These are phyloP conservation scores for Chitala chitala DNA, from an alignment of 2,113 vertebrate genomes.

Conservation along the genomic window DNA sequence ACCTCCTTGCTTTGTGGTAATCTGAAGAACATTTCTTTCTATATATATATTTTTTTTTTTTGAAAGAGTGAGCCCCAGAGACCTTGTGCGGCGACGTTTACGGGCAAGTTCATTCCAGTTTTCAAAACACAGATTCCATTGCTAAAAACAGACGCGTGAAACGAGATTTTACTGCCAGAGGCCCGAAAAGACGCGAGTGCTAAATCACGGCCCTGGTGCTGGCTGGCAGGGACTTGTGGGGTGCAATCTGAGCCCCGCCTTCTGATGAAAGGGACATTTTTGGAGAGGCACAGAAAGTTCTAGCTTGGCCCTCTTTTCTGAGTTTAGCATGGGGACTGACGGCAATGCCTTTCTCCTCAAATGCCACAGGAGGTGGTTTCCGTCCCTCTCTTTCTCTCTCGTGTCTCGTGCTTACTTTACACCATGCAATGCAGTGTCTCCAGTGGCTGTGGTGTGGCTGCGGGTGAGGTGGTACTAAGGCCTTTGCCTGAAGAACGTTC, in stretches of 20 bases:
- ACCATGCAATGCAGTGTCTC: not conserved
- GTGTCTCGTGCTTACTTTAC: not conserved
- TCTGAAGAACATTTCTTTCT: not conserved
- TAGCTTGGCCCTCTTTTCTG: not conserved
- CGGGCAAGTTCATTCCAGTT: slow-evolving; percentile 22
- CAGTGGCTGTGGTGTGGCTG: not conserved
- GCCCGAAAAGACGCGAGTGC: slow-evolving; percentile 22
- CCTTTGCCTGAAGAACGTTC: slow-evolving; percentile 2
- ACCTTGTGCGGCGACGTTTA: not conserved
- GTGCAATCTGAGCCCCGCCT: not conserved
- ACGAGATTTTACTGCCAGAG: slow-evolving; percentile 41
- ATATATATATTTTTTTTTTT: slow-evolving; percentile 9
- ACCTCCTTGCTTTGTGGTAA: not conserved
- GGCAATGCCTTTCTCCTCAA: not conserved
- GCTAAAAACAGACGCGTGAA: slow-evolving; percentile 27
- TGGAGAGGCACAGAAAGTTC: not conserved
- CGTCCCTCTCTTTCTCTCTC: not conserved
- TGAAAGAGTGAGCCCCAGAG: not conserved
- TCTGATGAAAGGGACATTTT: not conserved
- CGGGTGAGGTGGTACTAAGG: not conserved
- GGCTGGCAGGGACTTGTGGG: not conserved
- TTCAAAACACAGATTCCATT: slow-evolving; percentile 7
- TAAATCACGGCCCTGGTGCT: slow-evolving; percentile 15
- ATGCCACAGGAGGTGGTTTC: not conserved
- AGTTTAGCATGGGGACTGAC: not conserved